These are phyloP conservation scores for Scaptomyza montana DNA, from an alignment of 1,140 invertebrate genomes.

Conservation along the genomic window DNA sequence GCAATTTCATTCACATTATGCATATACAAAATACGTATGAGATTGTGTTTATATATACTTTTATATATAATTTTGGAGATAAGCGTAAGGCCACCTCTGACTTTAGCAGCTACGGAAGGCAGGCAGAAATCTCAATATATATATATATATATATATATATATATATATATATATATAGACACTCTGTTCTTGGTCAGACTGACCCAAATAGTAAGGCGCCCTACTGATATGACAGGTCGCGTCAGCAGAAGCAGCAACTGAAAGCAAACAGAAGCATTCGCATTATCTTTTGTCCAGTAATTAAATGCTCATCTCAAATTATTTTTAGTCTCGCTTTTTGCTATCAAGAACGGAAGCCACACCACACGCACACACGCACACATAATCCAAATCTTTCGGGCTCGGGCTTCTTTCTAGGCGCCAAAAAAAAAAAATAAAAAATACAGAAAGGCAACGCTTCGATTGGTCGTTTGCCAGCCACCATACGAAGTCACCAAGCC, in stretches of 20 bases:
- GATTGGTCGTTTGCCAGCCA: slow-evolving; percentile 53
- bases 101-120: slow-evolving; percentile 12
- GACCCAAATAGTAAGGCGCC: slow-evolving; percentile 46
- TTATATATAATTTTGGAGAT: slow-evolving; percentile 9
- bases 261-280: slow-evolving; percentile 12
- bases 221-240: slow-evolving; percentile 40
- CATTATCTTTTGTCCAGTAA: slow-evolving; percentile 37
- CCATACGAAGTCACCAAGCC: neutral
- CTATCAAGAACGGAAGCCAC: slow-evolving; percentile 53
- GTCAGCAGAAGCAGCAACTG: neutral
- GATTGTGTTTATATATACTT: neutral
- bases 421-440: slow-evolving; percentile 9
- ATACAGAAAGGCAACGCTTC: slow-evolving; percentile 52
- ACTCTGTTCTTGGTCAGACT: slow-evolving; percentile 42
- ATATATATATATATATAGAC: slow-evolving; percentile 11
- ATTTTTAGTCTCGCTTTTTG: slow-evolving; percentile 42
- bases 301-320: slow-evolving; percentile 37
- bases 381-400: neutral
- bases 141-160: slow-evolving; percentile 18
- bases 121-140: neutral
- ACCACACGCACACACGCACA: neutral
- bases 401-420: neutral
- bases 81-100: slow-evolving; percentile 30
- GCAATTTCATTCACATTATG: slow-evolving; percentile 25
- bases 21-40: slow-evolving; percentile 2